Evolutionary conservation across 2,113 vertebrate genomes (phyloP).

Genomic region (Nerophis lumbriciformis): DNA sequence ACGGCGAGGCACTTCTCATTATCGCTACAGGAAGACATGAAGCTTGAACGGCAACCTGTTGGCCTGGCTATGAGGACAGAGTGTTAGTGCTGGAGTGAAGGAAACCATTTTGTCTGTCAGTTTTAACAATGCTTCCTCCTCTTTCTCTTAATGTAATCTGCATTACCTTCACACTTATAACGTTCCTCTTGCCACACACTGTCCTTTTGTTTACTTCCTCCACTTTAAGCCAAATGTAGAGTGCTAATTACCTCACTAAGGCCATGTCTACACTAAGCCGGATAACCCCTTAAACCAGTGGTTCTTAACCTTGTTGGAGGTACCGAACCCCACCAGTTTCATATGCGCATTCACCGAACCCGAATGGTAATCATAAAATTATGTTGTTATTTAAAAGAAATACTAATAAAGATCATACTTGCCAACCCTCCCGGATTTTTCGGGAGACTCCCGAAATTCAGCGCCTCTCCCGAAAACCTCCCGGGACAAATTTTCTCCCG

Average conservation of each 20-base stretch:
- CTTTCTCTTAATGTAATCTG: not conserved
- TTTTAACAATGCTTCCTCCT: not conserved
- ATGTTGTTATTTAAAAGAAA: too few relatives aligned
- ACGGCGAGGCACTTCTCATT: conserved; percentile 45
- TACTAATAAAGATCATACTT: too few relatives aligned
- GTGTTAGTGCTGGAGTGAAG: not conserved
- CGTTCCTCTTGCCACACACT: conserved; percentile 12
- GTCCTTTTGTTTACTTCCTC: conserved; percentile 4
- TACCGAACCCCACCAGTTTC: too few relatives aligned
- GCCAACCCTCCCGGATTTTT: too few relatives aligned
- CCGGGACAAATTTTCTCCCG: too few relatives aligned
- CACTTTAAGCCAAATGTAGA: conserved; percentile 37
- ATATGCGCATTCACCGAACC: too few relatives aligned
- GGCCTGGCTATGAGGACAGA: conserved; percentile 17
- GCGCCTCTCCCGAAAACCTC: too few relatives aligned
- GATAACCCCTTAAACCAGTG: too few relatives aligned
- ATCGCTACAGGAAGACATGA: conserved; percentile 47
- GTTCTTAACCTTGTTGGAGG: too few relatives aligned
- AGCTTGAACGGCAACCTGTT: conserved; percentile 57
- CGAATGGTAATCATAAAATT: too few relatives aligned
- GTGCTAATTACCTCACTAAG: conserved; percentile 33
- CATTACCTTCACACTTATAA: not conserved
- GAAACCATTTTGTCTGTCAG: not conserved
- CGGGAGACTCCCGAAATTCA: too few relatives aligned
- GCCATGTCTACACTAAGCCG: too few relatives aligned